These are phyloP conservation scores for Diglossa cyanea DNA, from an alignment of 2,797 vertebrate species.

Conservation along the genomic window DNA sequence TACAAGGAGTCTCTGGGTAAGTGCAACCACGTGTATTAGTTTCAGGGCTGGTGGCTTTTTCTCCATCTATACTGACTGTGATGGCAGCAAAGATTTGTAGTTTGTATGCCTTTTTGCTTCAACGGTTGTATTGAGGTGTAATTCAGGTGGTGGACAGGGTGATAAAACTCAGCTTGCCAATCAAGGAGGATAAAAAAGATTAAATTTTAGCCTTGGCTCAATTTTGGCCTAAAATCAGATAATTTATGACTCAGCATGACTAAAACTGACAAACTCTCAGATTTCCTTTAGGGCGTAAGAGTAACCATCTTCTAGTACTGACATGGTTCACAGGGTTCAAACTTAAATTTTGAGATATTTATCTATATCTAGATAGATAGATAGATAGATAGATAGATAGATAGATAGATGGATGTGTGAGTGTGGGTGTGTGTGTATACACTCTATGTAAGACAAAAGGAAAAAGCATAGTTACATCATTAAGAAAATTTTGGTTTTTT, in stretches of 20 bases:
- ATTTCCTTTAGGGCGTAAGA: background rate
- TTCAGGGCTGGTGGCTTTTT: background rate
- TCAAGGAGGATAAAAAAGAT: background rate
- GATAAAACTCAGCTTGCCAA: background rate
- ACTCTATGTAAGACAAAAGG: background rate
- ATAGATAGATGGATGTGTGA: background rate
- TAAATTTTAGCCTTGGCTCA: background rate
- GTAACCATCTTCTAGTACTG: background rate
- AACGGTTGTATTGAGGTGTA: background rate
- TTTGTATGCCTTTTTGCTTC: background rate
- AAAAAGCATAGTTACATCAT: background rate
- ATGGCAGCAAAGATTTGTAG: background rate
- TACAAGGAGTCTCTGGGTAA: background rate
- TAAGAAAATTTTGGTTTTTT: background rate
- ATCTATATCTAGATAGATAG: too few species aligned
- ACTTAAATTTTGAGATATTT: background rate
- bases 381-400: background rate
- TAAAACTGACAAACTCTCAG: background rate
- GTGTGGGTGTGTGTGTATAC: accelerated
- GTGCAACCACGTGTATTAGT: background rate
- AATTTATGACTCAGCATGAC: background rate
- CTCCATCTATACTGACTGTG: background rate
- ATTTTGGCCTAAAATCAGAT: background rate
- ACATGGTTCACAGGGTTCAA: background rate
- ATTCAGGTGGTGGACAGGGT: background rate